Base-by-base conservation (phyloP, 2,888 invertebrate genomes). In the Aethes cnicana region DNA sequence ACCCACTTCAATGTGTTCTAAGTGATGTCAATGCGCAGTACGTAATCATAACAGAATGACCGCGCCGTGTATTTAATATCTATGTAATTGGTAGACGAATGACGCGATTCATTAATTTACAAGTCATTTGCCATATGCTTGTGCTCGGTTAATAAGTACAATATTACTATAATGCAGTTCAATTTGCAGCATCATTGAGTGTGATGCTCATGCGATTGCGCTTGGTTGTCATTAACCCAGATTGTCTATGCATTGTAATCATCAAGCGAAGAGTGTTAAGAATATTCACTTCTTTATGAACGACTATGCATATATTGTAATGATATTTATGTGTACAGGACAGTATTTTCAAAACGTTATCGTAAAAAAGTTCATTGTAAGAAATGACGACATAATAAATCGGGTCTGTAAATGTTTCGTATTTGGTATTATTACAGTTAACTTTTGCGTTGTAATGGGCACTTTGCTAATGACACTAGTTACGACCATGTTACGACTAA, bases 131-230 rank as follows among this genome's bases (percentile, higher is more conserved):
- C 63, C 66, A 69, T 69, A 70, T 71, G 77, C 68, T 58, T 72
- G 64, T 68, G 69, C 65, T 16, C 32, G 16, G 36, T 30, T 77
- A 72, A 69, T 64, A 69, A 72, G 81, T 84, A 84, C 77, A 80
- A 74, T 73, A 74, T 72, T 73, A 75, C 72, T 78, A 81, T 84
- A 81, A 79, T 74, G 74, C 75, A 77, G 72, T 81, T 78, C 78
- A 83, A 86, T 85, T 86, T 84, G 81, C 69, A 65, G 82, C 75
- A 72, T 81, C 84, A 80, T 81, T 83, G 81, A 75, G 68, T 74
- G 68, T 69, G 44, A 55, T 61, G 72, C 67, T 66, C 74, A 71
- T 65, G 66, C 72, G 65, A 71, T 58, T 63, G 63, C 72, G 65
- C 72, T 58, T 63, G 63, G 62, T 61, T 61, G 68, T 74, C 74